A percentile compares a stretch with the other conserved stretches of the same genome.
Conservation (phyloP, 2,797 vertebrate species). For the Amazonetta brasiliensis region DNA sequence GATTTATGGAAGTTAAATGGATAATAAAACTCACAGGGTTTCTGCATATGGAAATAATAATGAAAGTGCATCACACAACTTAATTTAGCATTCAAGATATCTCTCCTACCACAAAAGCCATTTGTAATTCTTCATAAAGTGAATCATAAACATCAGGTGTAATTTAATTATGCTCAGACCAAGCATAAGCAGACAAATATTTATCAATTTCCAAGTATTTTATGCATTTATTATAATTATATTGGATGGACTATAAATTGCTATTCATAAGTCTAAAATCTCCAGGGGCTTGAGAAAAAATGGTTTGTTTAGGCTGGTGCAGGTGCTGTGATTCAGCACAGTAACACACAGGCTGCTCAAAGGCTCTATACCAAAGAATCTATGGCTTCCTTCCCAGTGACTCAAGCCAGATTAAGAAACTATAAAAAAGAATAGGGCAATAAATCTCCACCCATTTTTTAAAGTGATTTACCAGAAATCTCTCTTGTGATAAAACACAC, state of each 20-base stretch:
- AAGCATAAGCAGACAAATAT: conserved; percentile 1
- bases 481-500: conserved; percentile 9
- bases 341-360: background rate
- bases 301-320: conserved; percentile 14
- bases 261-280: background rate
- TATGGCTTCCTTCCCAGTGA: conserved; percentile 14
- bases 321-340: conserved; percentile 54
- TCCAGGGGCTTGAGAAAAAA: conserved; percentile 2
- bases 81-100: conserved; percentile 4
- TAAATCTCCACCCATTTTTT: background rate
- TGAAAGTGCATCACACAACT: background rate
- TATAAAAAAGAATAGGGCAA: conserved; percentile 37
- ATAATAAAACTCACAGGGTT: conserved; percentile 23
- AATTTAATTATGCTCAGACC: conserved; percentile 21
- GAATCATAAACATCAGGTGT: conserved; percentile 17
- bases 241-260: background rate
- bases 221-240: background rate
- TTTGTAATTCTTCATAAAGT: background rate
- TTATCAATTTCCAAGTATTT: background rate
- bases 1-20: conserved; percentile 25
- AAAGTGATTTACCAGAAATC: conserved; percentile 35
- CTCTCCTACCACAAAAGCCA: background rate
- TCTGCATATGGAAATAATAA: conserved; percentile 57
- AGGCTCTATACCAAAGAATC: conserved; percentile 11
- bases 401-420: conserved; percentile 38